A percentile compares a stretch with the other conserved stretches of the same genome.
Evolutionary conservation across 2,113 vertebrate species (phyloP).

Genomic region (Elanus axillaris): DNA sequence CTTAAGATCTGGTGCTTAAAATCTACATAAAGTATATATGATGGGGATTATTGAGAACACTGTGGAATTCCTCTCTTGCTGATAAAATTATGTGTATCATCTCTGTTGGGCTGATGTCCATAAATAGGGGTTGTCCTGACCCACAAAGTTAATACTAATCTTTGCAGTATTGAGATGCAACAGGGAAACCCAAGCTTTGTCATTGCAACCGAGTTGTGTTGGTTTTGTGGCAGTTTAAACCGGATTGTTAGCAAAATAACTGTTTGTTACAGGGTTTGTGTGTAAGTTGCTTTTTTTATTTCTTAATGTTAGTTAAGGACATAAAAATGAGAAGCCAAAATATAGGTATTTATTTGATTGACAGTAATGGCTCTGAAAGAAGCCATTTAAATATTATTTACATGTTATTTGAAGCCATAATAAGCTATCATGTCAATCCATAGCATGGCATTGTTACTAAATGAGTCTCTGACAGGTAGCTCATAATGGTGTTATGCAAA

Average conservation of each 20-base stretch:
- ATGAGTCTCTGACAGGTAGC: not conserved
- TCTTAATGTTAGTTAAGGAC: slow-evolving; percentile 36
- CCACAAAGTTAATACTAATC: not conserved
- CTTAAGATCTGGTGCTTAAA: not conserved
- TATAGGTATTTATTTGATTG: slow-evolving; percentile 52
- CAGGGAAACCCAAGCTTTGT: not conserved
- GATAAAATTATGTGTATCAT: not conserved
- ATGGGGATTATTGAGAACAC: not conserved
- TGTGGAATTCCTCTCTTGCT: not conserved
- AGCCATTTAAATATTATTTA: slow-evolving; percentile 71
- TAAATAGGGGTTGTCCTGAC: not conserved
- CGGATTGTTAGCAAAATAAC: slow-evolving; percentile 25
- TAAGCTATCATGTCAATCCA: slow-evolving; percentile 30
- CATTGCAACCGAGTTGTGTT: not conserved
- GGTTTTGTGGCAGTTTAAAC: not conserved
- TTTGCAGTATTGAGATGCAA: not conserved
- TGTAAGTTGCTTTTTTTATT: slow-evolving; percentile 8
- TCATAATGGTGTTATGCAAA: slow-evolving; percentile 40
- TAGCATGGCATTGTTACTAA: slow-evolving; percentile 34
- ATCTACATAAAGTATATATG: not conserved
- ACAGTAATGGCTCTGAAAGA: slow-evolving; percentile 55
- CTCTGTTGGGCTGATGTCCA: not conserved
- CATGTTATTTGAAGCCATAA: slow-evolving; percentile 61
- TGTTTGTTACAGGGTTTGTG: slow-evolving; percentile 39
- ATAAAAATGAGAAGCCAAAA: slow-evolving; percentile 52